Evolutionary conservation across 2,113 vertebrate species (phyloP), one percentile per base, ranked within the genome.

Genomic region (Cynoglossus semilaevis): DNA sequence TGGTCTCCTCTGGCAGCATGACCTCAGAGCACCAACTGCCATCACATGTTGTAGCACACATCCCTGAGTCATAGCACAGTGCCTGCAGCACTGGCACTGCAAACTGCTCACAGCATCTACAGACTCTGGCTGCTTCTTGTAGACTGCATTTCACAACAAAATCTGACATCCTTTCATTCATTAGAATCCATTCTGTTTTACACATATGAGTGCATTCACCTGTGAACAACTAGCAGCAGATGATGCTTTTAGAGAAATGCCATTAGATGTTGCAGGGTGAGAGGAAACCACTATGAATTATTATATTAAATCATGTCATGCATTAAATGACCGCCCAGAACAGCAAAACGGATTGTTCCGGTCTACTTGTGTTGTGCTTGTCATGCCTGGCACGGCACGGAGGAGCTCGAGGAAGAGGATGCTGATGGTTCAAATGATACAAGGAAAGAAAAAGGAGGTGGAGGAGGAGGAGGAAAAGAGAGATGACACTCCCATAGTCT

Each of bases 261-360:
- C 35, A 43, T 15, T 10, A 16, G 8, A n/a, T 36, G 34, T 58
- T 50, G 65, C 43, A 42, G 55, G 62, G 63, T 52, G 54, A 19
- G 65, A 56, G 9, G 49, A 18, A 51, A 44, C 6, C 22, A 15
- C 51, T 45, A 77, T 69, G 67, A 48, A 56, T 59, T 48, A 45
- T 76, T 74, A 63, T 56, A 68, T 61, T 64, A 50, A 74, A 85
- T 76, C 67, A 77, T 62, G 64, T 71, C 64, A 83, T 64, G 82
- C 80, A 68, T 85, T 76, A 76, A 76, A 80, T 45, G 44, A 81
- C 76, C 64, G 74, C 77, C 73, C 80, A 50, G 66, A 83, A 84
- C 72, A 72, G 70, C 81, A 62, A 75, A 82, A 83, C 76, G 70
- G 81, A 89, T 86, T 75, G 85, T 88, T 85, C 85, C 76, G 84